Evolutionary conservation across 2,113 vertebrate species (phyloP).

Genomic region (Microtus montanus): DNA sequence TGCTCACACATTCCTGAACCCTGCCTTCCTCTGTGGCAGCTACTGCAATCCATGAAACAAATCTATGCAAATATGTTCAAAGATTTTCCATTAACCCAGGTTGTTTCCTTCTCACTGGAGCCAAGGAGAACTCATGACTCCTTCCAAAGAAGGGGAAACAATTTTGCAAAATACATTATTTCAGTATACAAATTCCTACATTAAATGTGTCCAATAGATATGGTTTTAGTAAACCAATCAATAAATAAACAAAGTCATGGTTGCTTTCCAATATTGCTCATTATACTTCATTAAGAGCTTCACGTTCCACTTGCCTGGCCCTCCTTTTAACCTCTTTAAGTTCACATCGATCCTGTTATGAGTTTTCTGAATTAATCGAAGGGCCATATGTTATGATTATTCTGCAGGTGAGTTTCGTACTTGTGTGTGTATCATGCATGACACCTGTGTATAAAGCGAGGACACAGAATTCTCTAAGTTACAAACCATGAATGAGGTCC

Average conservation of each 20-base stretch:
- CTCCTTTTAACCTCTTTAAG: neutral
- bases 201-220: neutral
- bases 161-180: conserved; percentile 18
- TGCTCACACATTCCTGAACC: neutral
- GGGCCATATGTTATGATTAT: neutral
- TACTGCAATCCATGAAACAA: neutral
- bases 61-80: conserved; percentile 15
- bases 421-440: neutral
- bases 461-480: neutral
- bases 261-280: neutral
- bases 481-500: neutral
- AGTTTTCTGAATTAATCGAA: neutral
- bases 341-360: neutral
- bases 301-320: neutral
- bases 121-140: neutral
- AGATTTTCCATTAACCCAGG: conserved; percentile 11
- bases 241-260: neutral
- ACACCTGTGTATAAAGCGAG: neutral
- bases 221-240: neutral
- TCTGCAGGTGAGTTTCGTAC: neutral
- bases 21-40: neutral
- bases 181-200: neutral
- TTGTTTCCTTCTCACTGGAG: neutral
- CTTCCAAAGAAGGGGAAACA: neutral
- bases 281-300: neutral